Conservation (phyloP, 2,113 vertebrate genomes). For the Triplophysa rosa region DNA sequence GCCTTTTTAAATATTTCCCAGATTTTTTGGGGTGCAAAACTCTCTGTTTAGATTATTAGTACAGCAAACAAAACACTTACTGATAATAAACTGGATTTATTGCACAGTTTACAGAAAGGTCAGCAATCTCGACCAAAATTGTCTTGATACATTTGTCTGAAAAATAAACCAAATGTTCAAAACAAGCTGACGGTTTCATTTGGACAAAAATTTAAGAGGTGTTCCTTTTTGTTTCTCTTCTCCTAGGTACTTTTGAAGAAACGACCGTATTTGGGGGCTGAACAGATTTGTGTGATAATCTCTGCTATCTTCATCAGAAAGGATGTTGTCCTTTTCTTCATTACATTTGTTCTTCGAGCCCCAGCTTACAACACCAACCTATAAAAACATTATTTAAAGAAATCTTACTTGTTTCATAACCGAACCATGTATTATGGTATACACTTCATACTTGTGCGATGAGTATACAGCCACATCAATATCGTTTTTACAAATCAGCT, state of each 20-base stretch:
- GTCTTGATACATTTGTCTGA: not conserved
- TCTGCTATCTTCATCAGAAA: not conserved
- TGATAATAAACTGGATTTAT: not conserved
- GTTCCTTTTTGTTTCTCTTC: not conserved
- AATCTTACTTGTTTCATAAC: too few relatives aligned
- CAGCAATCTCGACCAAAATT: not conserved
- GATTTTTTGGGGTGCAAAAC: too few relatives aligned
- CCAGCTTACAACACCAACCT: conserved; percentile 34
- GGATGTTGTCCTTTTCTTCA: fast-evolving
- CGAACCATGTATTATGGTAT: too few relatives aligned
- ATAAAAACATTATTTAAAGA: not conserved
- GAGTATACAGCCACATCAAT: not conserved
- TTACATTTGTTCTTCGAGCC: conserved; percentile 4
- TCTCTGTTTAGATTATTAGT: too few relatives aligned
- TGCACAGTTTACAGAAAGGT: not conserved
- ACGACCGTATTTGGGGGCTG: not conserved
- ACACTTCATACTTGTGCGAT: not conserved
- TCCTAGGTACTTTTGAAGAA: conserved; percentile 1
- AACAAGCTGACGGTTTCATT: not conserved
- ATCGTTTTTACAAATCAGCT: not conserved
- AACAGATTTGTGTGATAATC: conserved; percentile 34
- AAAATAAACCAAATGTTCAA: not conserved
- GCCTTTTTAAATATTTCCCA: too few relatives aligned
- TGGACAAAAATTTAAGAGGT: not conserved
- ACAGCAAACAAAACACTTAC: not conserved